Evolutionary conservation across 1,140 invertebrate species (phyloP).

Genomic region (Cherax quadricarinatus): DNA sequence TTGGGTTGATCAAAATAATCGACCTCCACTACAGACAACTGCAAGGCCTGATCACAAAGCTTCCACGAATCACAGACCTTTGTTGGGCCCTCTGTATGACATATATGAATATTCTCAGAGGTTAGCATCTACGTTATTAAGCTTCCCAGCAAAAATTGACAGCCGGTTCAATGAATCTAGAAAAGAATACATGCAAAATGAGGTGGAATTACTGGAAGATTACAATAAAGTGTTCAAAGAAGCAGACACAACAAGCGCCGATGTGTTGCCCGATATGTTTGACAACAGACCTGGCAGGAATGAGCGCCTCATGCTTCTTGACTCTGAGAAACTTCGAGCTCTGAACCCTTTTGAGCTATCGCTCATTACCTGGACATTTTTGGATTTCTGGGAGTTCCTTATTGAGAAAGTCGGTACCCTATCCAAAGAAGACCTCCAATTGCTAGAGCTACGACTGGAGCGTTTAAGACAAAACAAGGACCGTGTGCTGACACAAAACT

Average conservation of each 20-base stretch:
- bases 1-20: slow-evolving; percentile 22
- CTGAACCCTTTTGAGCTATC: slow-evolving; percentile 70
- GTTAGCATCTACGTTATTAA: slow-evolving; percentile 58
- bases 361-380: slow-evolving; percentile 70
- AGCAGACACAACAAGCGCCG: slow-evolving; percentile 45
- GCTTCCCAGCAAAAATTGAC: slow-evolving; percentile 30
- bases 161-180: slow-evolving; percentile 15
- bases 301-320: slow-evolving; percentile 59
- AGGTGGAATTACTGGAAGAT: slow-evolving; percentile 47
- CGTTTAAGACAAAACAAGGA: slow-evolving; percentile 59
- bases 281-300: slow-evolving; percentile 57
- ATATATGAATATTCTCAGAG: slow-evolving; percentile 68
- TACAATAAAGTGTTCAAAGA: slow-evolving; percentile 65
- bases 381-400: slow-evolving; percentile 73
- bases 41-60: slow-evolving; percentile 4
- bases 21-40: neutral
- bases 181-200: slow-evolving; percentile 57
- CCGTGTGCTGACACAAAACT: slow-evolving; percentile 36
- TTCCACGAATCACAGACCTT: slow-evolving; percentile 22
- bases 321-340: slow-evolving; percentile 55
- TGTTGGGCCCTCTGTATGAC: slow-evolving; percentile 59
- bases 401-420: slow-evolving; percentile 72
- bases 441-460: slow-evolving; percentile 52
- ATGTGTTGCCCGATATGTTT: slow-evolving; percentile 67
- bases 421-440: slow-evolving; percentile 60